phyloP scores from a whole-genome alignment of 2,113 vertebrate species.

The Capreolus pygargus region DNA sequence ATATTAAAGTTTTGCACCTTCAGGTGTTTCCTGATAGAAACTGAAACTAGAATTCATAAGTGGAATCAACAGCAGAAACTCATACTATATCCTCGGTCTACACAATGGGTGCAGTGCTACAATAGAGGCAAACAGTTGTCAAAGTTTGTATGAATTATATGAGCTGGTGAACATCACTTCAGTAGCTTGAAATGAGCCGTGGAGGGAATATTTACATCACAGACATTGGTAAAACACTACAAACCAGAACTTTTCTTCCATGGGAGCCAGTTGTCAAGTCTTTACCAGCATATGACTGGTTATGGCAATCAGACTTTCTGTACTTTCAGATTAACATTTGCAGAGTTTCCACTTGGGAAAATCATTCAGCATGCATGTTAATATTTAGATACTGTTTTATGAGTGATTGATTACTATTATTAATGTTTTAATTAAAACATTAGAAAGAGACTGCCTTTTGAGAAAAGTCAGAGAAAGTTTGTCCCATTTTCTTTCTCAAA shows the following conservation, averaged over 20 bases:
- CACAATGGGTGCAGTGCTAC: neutral
- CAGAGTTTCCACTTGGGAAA: neutral
- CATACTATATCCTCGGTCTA: neutral
- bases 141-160: neutral
- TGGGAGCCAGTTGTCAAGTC: neutral
- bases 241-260: neutral
- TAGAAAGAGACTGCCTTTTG: constrained; percentile 10
- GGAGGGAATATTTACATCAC: neutral
- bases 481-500: neutral
- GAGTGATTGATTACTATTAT: neutral
- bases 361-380: neutral
- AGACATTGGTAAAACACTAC: neutral
- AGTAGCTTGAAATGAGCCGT: neutral
- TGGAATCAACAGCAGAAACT: neutral
- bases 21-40: constrained; percentile 20
- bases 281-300: neutral
- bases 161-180: neutral
- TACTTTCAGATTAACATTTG: neutral
- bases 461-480: constrained; percentile 53
- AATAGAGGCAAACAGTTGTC: neutral
- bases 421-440: neutral
- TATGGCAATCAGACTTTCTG: neutral
- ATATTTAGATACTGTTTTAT: neutral
- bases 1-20: neutral
- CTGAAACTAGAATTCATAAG: neutral